phyloP scores from a whole-genome alignment of 2,797 vertebrate species.

The Sebastes cheni region DNA sequence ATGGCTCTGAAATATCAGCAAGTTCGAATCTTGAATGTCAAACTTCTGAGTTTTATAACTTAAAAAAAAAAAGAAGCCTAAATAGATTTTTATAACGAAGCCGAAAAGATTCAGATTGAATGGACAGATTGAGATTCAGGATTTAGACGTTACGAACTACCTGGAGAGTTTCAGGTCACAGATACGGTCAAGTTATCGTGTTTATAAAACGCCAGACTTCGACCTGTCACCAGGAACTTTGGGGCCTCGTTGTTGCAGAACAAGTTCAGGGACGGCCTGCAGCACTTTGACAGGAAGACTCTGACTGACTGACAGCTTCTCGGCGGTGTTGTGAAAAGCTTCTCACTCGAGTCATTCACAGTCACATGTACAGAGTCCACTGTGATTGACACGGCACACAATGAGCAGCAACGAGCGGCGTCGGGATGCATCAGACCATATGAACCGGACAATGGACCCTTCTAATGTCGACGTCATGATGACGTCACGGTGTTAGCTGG shows the following conservation, averaged over 20 bases:
- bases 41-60: no score
- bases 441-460: neutral
- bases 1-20: accelerated
- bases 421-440: neutral
- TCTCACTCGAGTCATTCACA: neutral
- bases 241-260: neutral
- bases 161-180: no score
- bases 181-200: neutral
- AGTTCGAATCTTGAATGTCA: no score
- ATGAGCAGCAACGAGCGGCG: neutral
- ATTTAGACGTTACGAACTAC: no score
- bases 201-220: neutral
- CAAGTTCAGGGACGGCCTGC: neutral
- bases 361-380: neutral
- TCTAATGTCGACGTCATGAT: no score
- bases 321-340: neutral
- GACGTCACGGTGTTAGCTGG: no score
- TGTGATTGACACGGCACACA: neutral
- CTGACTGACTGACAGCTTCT: neutral
- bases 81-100: no score
- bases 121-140: neutral
- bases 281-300: neutral
- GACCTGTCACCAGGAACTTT: neutral
- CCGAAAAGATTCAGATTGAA: neutral
- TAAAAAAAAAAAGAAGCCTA: no score